Evolutionary conservation across 2,888 invertebrate species (phyloP).

Genomic region (Diachrysia chrysitis): DNA sequence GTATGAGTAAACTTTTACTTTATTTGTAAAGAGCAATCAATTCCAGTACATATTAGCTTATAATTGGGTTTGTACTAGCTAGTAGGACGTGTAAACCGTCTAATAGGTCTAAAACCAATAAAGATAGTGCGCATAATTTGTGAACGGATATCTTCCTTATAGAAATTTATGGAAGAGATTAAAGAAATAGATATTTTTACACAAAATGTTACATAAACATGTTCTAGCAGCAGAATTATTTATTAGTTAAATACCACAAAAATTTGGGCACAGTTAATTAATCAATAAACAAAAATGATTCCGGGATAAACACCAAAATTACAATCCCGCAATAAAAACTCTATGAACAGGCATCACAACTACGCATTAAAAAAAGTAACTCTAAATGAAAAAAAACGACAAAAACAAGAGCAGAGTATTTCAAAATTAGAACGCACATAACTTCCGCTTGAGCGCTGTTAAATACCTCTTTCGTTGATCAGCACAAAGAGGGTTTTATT

Average conservation of each 20-base stretch:
- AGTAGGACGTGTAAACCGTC: background rate
- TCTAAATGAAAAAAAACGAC: slow-evolving; percentile 23
- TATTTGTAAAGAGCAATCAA: background rate
- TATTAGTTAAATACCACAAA: too few relatives aligned
- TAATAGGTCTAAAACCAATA: background rate
- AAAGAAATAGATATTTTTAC: too few relatives aligned
- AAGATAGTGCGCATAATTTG: background rate
- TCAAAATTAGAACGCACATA: slow-evolving; percentile 43
- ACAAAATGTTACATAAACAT: too few relatives aligned
- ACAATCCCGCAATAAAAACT: too few relatives aligned
- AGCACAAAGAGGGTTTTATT: slow-evolving; percentile 32
- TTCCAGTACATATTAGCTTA: background rate
- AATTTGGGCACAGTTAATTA: too few relatives aligned
- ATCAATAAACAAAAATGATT: too few relatives aligned
- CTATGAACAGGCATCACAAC: too few relatives aligned
- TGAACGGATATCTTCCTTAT: too few relatives aligned
- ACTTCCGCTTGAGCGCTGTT: slow-evolving; percentile 39
- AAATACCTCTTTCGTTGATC: slow-evolving; percentile 34
- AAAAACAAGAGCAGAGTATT: slow-evolving; percentile 12
- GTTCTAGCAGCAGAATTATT: too few relatives aligned
- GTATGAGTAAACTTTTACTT: slow-evolving; percentile 5
- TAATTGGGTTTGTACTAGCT: background rate
- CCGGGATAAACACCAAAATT: too few relatives aligned
- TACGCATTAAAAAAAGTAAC: slow-evolving; percentile 5
- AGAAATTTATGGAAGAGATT: too few relatives aligned